phyloP scores from a whole-genome alignment of 2,797 vertebrate genomes.

The Lepilemur ruficaudatus region DNA sequence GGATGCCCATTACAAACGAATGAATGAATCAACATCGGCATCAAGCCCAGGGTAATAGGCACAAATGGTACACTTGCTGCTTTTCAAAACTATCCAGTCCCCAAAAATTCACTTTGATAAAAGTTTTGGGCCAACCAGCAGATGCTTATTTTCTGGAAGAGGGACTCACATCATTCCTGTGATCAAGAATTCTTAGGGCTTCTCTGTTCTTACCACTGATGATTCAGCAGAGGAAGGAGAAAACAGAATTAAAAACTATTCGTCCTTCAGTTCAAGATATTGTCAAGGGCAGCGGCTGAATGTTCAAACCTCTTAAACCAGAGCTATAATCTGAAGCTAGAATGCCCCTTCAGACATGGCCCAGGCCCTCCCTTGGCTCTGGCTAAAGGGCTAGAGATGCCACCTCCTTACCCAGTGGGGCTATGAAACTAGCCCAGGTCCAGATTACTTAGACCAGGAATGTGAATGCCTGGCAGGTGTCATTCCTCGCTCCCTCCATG shows the following conservation, averaged over 20 bases:
- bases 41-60: accelerated
- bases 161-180: not conserved
- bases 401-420: not conserved
- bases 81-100: not conserved
- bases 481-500: not conserved
- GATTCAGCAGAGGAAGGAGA: slow-evolving; percentile 47
- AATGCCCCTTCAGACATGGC: slow-evolving; percentile 14
- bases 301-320: slow-evolving; percentile 28
- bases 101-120: not conserved
- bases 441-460: not conserved
- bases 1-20: not conserved
- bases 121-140: not conserved
- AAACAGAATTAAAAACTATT: slow-evolving; percentile 35
- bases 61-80: not conserved
- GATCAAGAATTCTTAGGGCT: slow-evolving; percentile 26
- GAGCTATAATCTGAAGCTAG: slow-evolving; percentile 4
- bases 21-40: no score
- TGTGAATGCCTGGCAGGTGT: not conserved
- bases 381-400: not conserved
- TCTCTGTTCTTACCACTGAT: not conserved
- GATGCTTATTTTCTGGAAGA: not conserved
- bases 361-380: not conserved
- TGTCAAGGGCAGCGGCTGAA: not conserved
- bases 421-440: not conserved
- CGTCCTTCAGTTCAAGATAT: not conserved